phyloP scores from a whole-genome alignment of 2,888 invertebrate genomes.

The Diachrysia chrysitis region DNA sequence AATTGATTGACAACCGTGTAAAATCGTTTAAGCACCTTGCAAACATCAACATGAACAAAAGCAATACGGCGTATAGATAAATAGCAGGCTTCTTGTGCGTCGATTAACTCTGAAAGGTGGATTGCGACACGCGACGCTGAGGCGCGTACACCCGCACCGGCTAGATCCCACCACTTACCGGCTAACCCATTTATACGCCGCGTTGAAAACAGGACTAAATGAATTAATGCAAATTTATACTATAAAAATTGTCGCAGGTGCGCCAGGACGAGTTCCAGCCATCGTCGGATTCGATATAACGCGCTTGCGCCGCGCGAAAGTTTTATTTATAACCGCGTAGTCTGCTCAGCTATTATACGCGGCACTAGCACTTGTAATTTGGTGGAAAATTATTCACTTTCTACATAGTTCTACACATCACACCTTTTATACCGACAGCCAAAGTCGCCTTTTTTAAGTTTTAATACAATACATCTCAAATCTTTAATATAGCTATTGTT shows the following conservation, averaged over 20 bases:
- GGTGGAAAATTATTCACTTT: constrained; percentile 37
- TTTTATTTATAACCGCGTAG: constrained; percentile 84
- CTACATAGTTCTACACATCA: background rate
- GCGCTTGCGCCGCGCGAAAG: constrained; percentile 83
- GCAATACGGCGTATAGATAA: constrained; percentile 43
- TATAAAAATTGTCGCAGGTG: constrained; percentile 90
- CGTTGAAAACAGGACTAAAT: constrained; percentile 88
- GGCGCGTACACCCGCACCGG: constrained; percentile 57
- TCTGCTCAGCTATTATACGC: constrained; percentile 71
- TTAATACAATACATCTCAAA: background rate
- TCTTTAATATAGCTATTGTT: background rate
- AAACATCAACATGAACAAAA: constrained; percentile 29
- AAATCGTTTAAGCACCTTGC: constrained; percentile 7
- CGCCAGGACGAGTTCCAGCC: constrained; percentile 85
- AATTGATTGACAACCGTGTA: background rate
- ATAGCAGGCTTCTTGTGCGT: constrained; percentile 55
- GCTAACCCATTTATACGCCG: constrained; percentile 87
- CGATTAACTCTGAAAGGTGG: constrained; percentile 62
- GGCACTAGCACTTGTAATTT: constrained; percentile 59
- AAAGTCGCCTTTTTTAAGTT: background rate
- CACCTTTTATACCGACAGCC: background rate
- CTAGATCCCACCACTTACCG: constrained; percentile 86
- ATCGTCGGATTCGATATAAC: constrained; percentile 87
- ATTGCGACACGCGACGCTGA: constrained; percentile 57
- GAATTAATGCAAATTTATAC: constrained; percentile 89